A percentile compares a stretch with the other conserved stretches of the same genome.
phyloP scores from a whole-genome alignment of 2,888 invertebrate species.

The Cephus spinipes region DNA sequence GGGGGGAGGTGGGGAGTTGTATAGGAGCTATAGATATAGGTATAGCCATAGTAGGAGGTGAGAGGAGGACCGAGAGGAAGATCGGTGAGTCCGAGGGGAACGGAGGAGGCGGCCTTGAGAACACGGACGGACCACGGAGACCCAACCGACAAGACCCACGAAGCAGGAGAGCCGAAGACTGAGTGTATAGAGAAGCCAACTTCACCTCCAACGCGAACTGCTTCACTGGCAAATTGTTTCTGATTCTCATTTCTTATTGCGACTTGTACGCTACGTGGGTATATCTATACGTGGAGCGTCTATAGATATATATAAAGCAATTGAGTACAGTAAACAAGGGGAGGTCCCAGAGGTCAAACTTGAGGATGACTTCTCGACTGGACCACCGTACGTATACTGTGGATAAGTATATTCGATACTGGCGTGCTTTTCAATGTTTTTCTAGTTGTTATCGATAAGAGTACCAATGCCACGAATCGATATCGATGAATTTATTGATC shows the following conservation, averaged over 20 bases:
- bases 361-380: neutral
- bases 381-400: neutral
- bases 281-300: neutral
- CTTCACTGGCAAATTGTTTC: slow-evolving; percentile 61
- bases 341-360: neutral
- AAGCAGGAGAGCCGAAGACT: neutral
- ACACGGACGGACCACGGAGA: slow-evolving; percentile 58
- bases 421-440: neutral
- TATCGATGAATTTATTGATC: neutral
- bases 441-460: neutral
- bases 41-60: neutral
- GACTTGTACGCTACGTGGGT: neutral
- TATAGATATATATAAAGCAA: neutral
- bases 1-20: slow-evolving; percentile 12
- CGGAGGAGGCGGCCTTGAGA: slow-evolving; percentile 65
- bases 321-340: neutral
- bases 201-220: slow-evolving; percentile 55
- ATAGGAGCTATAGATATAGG: neutral
- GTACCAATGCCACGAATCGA: neutral
- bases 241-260: slow-evolving; percentile 59
- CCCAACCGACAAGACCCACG: slow-evolving; percentile 51
- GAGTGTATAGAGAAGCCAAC: neutral
- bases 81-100: slow-evolving; percentile 10
- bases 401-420: neutral
- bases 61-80: slow-evolving; percentile 19